phyloP scores from a whole-genome alignment of 2,797 vertebrate genomes.

The Eulemur coronatus region DNA sequence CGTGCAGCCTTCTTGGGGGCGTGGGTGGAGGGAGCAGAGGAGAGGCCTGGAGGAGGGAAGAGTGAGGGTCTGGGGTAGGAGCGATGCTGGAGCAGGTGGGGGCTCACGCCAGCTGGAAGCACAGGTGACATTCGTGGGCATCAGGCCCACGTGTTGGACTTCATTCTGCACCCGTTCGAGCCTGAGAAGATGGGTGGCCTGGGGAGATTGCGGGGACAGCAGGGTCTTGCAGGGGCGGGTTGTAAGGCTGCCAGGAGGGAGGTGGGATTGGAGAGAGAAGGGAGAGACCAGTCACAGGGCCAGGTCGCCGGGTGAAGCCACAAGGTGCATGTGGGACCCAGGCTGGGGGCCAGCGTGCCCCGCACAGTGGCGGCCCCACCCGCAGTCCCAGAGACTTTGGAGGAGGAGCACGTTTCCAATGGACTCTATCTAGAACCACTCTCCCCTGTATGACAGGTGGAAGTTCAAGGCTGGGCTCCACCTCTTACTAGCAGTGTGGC shows the following conservation, averaged over 20 bases:
- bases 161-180: neutral
- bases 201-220: fast-evolving
- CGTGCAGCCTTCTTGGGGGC: neutral
- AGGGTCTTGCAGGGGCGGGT: neutral
- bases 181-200: neutral
- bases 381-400: neutral
- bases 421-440: neutral
- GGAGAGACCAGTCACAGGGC: neutral
- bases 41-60: neutral
- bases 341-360: neutral
- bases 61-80: neutral
- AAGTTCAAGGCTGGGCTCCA: neutral
- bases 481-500: neutral
- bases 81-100: neutral
- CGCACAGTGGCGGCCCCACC: fast-evolving
- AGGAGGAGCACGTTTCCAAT: neutral
- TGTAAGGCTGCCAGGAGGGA: neutral
- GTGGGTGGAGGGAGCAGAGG: neutral
- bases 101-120: neutral
- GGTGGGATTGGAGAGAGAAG: neutral
- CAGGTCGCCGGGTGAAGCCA: neutral
- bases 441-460: neutral
- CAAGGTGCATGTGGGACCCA: fast-evolving
- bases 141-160: neutral
- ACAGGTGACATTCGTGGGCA: neutral